A percentile compares a stretch with the other conserved stretches of the same genome.
These are phyloP conservation scores for Amiota minor DNA, from an alignment of 2,888 invertebrate species.

Conservation along the genomic window DNA sequence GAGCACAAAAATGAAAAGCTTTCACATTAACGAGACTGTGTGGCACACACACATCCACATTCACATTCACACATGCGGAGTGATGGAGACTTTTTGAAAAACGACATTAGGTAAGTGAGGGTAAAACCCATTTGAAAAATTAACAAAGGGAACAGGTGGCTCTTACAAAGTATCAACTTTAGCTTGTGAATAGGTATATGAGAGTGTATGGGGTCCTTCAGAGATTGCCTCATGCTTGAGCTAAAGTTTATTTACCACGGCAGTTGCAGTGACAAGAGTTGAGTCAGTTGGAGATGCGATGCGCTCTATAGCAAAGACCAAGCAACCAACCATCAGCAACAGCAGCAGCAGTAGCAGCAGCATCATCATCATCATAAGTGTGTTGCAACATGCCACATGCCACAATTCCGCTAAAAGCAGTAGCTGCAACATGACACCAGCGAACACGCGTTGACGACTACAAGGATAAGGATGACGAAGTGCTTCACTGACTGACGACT, in stretches of 20 bases:
- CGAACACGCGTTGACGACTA: neutral
- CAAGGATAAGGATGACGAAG: no score
- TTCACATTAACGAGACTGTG: conserved; percentile 44
- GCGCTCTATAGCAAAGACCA: no score
- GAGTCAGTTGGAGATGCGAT: no score
- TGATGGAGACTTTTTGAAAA: neutral
- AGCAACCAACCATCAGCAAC: no score
- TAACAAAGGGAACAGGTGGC: conserved; percentile 59
- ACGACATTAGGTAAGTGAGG: neutral
- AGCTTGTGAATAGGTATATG: conserved; percentile 30
- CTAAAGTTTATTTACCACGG: conserved; percentile 6
- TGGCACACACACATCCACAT: conserved; percentile 4
- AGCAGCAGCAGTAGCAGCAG: neutral
- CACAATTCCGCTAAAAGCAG: conserved; percentile 55
- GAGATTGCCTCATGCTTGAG: neutral
- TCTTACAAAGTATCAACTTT: conserved; percentile 14
- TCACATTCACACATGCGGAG: conserved; percentile 17
- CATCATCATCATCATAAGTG: conserved; percentile 38
- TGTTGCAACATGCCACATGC: conserved; percentile 41
- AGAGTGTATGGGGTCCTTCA: no score
- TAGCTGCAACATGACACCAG: conserved; percentile 49
- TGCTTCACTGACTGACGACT: no score
- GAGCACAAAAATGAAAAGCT: conserved; percentile 46
- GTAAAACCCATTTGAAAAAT: conserved; percentile 62
- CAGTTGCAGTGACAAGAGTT: neutral